These are phyloP conservation scores for Euura lappo DNA, from an alignment of 1,140 invertebrate genomes.

Conservation along the genomic window DNA sequence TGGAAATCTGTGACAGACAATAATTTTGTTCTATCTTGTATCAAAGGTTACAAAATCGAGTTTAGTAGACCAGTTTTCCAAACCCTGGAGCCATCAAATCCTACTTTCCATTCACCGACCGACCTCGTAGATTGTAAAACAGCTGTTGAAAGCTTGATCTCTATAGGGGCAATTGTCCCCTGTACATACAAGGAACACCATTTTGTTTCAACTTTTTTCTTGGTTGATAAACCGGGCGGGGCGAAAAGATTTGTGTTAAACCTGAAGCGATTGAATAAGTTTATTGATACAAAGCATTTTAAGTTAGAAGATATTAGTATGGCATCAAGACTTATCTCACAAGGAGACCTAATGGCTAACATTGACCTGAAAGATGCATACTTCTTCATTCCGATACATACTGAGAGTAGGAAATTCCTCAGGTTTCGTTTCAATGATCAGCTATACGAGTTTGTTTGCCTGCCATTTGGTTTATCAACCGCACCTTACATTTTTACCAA, in stretches of 20 bases:
- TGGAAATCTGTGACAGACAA: constrained; percentile 12
- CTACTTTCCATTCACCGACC: background rate
- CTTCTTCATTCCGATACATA: constrained; percentile 9
- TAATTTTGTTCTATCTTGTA: constrained; percentile 5
- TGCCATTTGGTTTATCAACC: constrained; percentile 16
- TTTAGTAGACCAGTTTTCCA: constrained; percentile 3
- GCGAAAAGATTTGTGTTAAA: constrained; percentile 34
- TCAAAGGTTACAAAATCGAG: constrained; percentile 14
- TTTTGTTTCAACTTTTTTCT: background rate
- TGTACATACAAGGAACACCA: background rate
- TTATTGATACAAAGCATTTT: constrained; percentile 31
- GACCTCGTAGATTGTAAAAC: background rate
- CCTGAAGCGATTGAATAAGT: constrained; percentile 35
- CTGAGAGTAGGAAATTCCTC: constrained; percentile 25
- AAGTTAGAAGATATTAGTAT: constrained; percentile 34
- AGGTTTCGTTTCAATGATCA: constrained; percentile 26
- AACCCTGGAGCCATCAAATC: background rate
- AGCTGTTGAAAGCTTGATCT: background rate
- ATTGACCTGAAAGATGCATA: constrained; percentile 18
- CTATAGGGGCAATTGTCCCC: background rate
- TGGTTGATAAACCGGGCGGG: constrained; percentile 18
- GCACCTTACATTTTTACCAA: constrained; percentile 16
- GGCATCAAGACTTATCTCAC: constrained; percentile 25
- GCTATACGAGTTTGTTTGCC: constrained; percentile 30
- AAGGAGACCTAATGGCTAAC: constrained; percentile 26